Percentiles rank a stretch among this genome's conserved stretches.
Evolutionary conservation across 2,888 invertebrate species (phyloP).

Genomic region (Drosophila planitibia): DNA sequence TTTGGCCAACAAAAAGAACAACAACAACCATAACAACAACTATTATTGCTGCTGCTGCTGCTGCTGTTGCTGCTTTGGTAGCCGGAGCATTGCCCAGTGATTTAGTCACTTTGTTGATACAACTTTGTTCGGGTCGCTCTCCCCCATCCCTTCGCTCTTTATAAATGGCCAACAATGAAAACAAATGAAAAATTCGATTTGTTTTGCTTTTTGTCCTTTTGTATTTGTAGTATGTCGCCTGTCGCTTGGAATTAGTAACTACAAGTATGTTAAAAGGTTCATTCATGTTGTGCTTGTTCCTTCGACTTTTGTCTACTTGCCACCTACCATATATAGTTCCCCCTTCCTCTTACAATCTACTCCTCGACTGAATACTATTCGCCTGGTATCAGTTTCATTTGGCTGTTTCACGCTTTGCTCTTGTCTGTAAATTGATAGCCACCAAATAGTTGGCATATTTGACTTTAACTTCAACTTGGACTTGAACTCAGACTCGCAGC

Average conservation of each 20-base stretch:
- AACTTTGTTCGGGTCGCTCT: slow-evolving; percentile 71
- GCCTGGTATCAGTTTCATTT: slow-evolving; percentile 80
- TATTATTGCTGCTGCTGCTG: slow-evolving; percentile 63
- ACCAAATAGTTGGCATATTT: slow-evolving; percentile 73
- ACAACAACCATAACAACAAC: slow-evolving; percentile 26
- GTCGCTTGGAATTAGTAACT: slow-evolving; percentile 82
- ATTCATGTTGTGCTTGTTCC: slow-evolving; percentile 78
- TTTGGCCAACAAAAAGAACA: slow-evolving; percentile 42
- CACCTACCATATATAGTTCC: slow-evolving; percentile 42
- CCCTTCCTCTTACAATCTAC: slow-evolving; percentile 1
- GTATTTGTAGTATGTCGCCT: slow-evolving; percentile 66
- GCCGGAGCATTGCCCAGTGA: slow-evolving; percentile 57
- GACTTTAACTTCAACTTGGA: slow-evolving; percentile 25
- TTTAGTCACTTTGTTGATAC: slow-evolving; percentile 76
- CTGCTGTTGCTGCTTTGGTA: slow-evolving; percentile 67
- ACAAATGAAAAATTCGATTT: slow-evolving; percentile 77
- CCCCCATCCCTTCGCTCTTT: slow-evolving; percentile 14
- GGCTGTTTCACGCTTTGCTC: slow-evolving; percentile 78
- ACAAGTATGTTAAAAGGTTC: slow-evolving; percentile 83
- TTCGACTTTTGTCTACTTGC: slow-evolving; percentile 74
- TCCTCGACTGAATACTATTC: slow-evolving; percentile 25
- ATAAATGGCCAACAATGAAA: slow-evolving; percentile 63
- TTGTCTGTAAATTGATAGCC: slow-evolving; percentile 76
- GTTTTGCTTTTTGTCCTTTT: slow-evolving; percentile 44
- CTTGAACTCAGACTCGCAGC: slow-evolving; percentile 13